These are phyloP conservation scores for Polydesmus complanatus DNA, from an alignment of 2,888 invertebrate genomes.

Conservation along the genomic window DNA sequence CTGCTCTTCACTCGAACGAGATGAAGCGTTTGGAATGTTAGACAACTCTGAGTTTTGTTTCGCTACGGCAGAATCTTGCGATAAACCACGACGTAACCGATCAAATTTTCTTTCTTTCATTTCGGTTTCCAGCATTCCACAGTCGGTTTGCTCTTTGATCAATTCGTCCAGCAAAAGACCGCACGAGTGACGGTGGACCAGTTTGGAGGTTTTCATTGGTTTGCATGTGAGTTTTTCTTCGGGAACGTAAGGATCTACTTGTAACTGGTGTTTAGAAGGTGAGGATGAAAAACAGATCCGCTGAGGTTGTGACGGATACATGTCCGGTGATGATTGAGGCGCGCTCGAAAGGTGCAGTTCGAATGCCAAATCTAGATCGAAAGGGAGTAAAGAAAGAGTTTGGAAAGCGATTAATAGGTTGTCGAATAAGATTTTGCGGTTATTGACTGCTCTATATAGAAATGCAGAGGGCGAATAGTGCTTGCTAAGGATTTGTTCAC, in stretches of 20 bases:
- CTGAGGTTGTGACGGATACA: neutral
- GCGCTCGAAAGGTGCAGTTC: slow-evolving; percentile 48
- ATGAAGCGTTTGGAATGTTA: neutral
- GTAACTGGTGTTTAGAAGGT: neutral
- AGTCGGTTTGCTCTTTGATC: neutral
- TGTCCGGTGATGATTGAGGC: neutral
- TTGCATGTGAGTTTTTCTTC: neutral
- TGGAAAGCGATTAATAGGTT: slow-evolving; percentile 61
- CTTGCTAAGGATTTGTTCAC: slow-evolving; percentile 63
- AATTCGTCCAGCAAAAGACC: neutral
- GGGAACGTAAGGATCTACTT: neutral
- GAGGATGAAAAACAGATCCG: neutral
- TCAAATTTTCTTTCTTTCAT: neutral
- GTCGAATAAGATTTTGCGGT: slow-evolving; percentile 47
- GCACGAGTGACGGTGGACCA: slow-evolving; percentile 7
- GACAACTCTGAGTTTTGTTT: neutral
- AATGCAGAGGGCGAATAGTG: slow-evolving; percentile 65
- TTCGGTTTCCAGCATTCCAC: neutral
- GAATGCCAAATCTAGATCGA: slow-evolving; percentile 65
- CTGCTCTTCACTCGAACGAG: neutral
- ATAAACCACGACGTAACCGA: slow-evolving; percentile 6
- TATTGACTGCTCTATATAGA: slow-evolving; percentile 45
- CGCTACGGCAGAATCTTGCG: slow-evolving; percentile 11
- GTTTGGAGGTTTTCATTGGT: neutral
- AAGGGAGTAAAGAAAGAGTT: slow-evolving; percentile 62